phyloP scores from a whole-genome alignment of 2,113 vertebrate species.

The Gasterosteus nipponicus region DNA sequence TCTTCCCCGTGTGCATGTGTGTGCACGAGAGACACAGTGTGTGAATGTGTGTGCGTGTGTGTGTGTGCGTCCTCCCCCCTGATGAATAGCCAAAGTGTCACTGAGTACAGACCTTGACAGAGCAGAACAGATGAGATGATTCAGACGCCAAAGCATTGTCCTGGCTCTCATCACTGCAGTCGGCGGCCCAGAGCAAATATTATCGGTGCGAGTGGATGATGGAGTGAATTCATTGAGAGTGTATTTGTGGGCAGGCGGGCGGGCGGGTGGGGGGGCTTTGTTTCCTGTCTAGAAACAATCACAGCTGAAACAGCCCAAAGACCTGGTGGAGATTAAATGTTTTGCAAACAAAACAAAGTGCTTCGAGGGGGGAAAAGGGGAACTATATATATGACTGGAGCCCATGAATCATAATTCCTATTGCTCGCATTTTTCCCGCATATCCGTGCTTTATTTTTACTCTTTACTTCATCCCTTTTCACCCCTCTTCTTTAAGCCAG shows the following conservation, averaged over 20 bases:
- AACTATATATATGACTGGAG: slow-evolving; percentile 19
- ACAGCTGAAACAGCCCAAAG: slow-evolving; percentile 42
- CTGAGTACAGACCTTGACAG: slow-evolving; percentile 72
- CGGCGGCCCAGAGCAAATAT: slow-evolving; percentile 67
- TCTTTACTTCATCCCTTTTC: slow-evolving; percentile 3
- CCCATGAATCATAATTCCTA: slow-evolving; percentile 38
- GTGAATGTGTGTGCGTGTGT: slow-evolving; percentile 27
- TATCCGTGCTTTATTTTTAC: not conserved
- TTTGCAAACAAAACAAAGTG: slow-evolving; percentile 46
- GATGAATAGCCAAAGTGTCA: slow-evolving; percentile 70
- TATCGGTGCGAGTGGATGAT: slow-evolving; percentile 67
- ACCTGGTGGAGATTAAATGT: slow-evolving; percentile 39
- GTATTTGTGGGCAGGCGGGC: not conserved
- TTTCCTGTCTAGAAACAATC: slow-evolving; percentile 57
- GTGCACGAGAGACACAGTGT: not conserved
- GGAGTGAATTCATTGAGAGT: slow-evolving; percentile 51
- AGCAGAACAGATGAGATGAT: slow-evolving; percentile 77
- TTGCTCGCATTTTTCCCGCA: slow-evolving; percentile 5
- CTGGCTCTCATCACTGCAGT: slow-evolving; percentile 64
- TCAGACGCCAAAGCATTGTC: slow-evolving; percentile 73
- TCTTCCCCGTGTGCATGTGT: slow-evolving; percentile 23
- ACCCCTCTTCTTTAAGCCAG: slow-evolving; percentile 15
- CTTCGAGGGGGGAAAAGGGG: not conserved
- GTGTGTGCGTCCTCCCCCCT: slow-evolving; percentile 36
- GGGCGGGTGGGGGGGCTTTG: slow-evolving; percentile 3